Conservation (phyloP, 92 coral and sea anemone species). For the Parazoanthus swiftii region DNA sequence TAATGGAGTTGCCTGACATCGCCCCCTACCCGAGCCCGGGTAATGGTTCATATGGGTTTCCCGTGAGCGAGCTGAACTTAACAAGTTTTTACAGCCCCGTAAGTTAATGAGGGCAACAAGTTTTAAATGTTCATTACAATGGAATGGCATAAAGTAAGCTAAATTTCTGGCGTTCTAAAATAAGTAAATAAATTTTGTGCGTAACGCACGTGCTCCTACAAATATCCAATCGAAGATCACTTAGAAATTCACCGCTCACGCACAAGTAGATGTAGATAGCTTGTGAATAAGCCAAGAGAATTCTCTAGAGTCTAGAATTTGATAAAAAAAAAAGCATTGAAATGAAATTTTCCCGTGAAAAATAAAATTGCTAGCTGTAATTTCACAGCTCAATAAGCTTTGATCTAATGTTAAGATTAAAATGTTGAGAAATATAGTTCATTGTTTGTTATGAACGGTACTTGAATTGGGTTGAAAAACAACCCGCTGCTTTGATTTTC, state of each 20-base stretch:
- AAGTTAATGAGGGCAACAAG: conserved; percentile 42
- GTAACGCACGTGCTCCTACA: conserved; percentile 36
- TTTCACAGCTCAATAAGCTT: conserved; percentile 32
- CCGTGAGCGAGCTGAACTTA: conserved; percentile 35
- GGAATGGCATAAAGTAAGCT: conserved; percentile 82
- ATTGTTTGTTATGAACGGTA: not conserved
- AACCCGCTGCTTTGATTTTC: not conserved
- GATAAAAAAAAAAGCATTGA: conserved; percentile 6
- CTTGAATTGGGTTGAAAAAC: not conserved
- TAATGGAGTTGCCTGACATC: conserved; percentile 78
- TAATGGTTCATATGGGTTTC: not conserved
- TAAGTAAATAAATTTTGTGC: conserved; percentile 34
- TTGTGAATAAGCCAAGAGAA: not conserved
- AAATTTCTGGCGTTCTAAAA: conserved; percentile 44
- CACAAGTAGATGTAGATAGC: not conserved
- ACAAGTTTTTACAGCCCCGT: conserved; percentile 45
- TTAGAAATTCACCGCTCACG: conserved; percentile 1
- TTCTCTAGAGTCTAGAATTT: not conserved
- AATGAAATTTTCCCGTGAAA: conserved; percentile 41
- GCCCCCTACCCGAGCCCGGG: conserved; percentile 69
- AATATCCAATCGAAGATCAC: not conserved
- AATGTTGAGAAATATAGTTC: conserved; percentile 6
- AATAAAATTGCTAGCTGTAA: conserved; percentile 24
- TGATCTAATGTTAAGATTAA: conserved; percentile 19
- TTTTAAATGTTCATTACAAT: conserved; percentile 67